Percentiles rank a stretch among this genome's conserved stretches.
Evolutionary conservation across 2,888 invertebrate genomes (phyloP).

Genomic region (Cataglyphis cursor): DNA sequence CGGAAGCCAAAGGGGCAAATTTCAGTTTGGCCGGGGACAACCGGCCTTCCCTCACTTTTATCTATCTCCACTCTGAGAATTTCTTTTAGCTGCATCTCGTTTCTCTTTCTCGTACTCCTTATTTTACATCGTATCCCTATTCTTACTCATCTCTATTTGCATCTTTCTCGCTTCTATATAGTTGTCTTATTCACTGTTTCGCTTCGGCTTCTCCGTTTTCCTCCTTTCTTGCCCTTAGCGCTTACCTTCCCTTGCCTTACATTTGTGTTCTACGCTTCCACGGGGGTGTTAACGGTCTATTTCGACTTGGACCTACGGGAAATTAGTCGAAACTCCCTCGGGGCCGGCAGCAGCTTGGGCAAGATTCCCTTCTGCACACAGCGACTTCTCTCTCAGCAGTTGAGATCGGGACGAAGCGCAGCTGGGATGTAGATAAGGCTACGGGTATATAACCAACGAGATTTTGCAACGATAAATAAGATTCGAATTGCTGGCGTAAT

Average conservation of each 20-base stretch:
- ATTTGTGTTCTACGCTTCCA: conserved; percentile 60
- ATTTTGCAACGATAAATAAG: conserved; percentile 45
- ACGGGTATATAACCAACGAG: conserved; percentile 31
- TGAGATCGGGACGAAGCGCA: conserved; percentile 45
- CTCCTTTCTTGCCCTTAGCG: conserved; percentile 51
- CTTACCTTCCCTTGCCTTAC: conserved; percentile 54
- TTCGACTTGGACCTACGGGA: conserved; percentile 77
- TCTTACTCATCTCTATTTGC: conserved; percentile 6
- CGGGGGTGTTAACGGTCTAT: conserved; percentile 77
- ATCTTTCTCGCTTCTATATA: conserved; percentile 15
- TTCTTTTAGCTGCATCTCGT: conserved; percentile 41
- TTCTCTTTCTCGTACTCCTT: conserved; percentile 46
- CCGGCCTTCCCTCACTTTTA: conserved; percentile 69
- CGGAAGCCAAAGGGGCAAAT: conserved; percentile 74
- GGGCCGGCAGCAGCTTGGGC: conserved; percentile 67
- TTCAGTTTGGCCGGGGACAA: conserved; percentile 76
- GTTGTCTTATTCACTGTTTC: conserved; percentile 46
- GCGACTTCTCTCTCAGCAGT: conserved; percentile 47
- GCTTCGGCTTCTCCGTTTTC: conserved; percentile 41
- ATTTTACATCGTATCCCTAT: conserved; percentile 5
- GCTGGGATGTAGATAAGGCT: conserved; percentile 67
- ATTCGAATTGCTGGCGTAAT: conserved; percentile 42
- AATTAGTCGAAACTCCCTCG: conserved; percentile 78
- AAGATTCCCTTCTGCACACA: conserved; percentile 62
- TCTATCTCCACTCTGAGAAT: conserved; percentile 46